Conservation (phyloP, 1,140 invertebrate species). For the Thalassaphorura encarpata region DNA sequence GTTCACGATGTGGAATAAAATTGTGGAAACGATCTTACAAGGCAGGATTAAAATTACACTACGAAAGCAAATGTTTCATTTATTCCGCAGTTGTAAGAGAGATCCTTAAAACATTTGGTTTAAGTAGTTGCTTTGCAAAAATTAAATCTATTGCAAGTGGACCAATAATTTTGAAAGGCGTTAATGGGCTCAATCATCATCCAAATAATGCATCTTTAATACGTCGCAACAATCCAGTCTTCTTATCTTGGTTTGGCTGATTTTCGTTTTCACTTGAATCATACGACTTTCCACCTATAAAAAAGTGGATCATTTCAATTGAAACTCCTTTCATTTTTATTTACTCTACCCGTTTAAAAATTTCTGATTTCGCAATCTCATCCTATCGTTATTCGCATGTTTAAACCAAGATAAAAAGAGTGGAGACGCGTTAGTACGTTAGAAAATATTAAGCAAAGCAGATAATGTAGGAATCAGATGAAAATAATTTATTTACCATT, state of each 20-base stretch:
- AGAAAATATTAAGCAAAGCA: too few relatives aligned
- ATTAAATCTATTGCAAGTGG: too few relatives aligned
- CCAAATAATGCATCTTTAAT: constrained; percentile 25
- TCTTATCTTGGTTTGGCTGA: constrained; percentile 9
- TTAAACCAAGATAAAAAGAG: too few relatives aligned
- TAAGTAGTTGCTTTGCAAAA: background rate
- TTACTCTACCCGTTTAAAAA: too few relatives aligned
- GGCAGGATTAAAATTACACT: background rate
- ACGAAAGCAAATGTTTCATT: background rate
- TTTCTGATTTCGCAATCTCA: too few relatives aligned
- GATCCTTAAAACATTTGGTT: background rate
- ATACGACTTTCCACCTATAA: background rate
- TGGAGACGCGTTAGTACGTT: too few relatives aligned
- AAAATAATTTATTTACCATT: too few relatives aligned
- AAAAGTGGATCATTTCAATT: too few relatives aligned
- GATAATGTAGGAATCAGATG: too few relatives aligned
- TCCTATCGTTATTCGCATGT: too few relatives aligned
- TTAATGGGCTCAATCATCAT: background rate
- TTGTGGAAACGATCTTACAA: background rate
- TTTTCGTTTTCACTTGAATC: constrained; percentile 1
- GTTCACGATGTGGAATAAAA: background rate
- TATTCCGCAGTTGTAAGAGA: background rate
- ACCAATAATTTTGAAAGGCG: background rate
- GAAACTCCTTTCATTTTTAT: too few relatives aligned
- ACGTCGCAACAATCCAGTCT: constrained; percentile 4